Evolutionary conservation across 2,888 invertebrate species (phyloP).

Genomic region (Orthosia cruda): DNA sequence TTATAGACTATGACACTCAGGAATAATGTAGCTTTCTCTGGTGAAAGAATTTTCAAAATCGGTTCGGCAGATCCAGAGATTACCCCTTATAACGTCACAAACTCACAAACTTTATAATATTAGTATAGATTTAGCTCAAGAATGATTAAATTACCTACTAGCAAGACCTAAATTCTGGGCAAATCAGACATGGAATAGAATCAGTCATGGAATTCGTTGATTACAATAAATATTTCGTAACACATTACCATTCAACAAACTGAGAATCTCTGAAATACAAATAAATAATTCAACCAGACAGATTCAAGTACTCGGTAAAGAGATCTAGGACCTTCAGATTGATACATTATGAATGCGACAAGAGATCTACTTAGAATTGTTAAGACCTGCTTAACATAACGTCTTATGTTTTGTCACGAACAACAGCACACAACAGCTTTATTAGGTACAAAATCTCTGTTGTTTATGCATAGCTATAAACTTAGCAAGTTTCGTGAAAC

Average conservation of each 20-base stretch:
- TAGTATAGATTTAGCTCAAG: neutral
- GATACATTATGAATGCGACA: conserved; percentile 30
- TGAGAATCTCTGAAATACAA: neutral
- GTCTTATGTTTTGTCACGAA: conserved; percentile 44
- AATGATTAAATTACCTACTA: neutral
- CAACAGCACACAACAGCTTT: conserved; percentile 10
- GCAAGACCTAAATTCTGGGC: neutral
- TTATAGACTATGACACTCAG: too few relatives aligned
- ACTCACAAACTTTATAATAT: too few relatives aligned
- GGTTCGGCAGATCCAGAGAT: too few relatives aligned
- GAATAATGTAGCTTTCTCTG: too few relatives aligned
- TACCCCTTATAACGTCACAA: too few relatives aligned
- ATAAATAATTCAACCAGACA: conserved; percentile 19
- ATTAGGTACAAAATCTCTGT: neutral
- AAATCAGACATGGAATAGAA: neutral
- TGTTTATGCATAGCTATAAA: neutral
- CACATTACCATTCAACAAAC: neutral
- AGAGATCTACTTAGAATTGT: conserved; percentile 37
- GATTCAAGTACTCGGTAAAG: conserved; percentile 1
- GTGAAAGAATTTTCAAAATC: too few relatives aligned
- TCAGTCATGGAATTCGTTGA: neutral
- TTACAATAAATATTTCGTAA: neutral
- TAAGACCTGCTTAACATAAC: conserved; percentile 28
- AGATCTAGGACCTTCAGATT: conserved; percentile 25
- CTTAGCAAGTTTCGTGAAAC: neutral